phyloP scores from a whole-genome alignment of 2,888 invertebrate species.

The Phorcus lineatus region DNA sequence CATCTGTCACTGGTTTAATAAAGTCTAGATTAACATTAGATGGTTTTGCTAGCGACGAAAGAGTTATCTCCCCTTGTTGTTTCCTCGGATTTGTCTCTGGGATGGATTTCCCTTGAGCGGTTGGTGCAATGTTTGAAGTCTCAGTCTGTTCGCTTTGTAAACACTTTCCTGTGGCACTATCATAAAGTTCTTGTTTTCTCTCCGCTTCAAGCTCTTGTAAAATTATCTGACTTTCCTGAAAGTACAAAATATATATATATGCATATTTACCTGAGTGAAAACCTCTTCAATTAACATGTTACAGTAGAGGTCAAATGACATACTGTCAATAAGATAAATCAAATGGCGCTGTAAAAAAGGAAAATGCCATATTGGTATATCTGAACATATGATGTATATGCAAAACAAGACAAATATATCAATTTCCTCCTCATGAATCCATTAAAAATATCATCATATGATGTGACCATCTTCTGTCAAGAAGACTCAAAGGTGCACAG shows the following conservation, averaged over 20 bases:
- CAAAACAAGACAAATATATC: too few species aligned
- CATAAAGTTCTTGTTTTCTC: neutral
- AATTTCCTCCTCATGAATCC: too few species aligned
- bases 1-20: neutral
- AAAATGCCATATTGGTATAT: too few species aligned
- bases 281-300: too few species aligned
- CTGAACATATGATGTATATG: too few species aligned
- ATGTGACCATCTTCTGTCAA: too few species aligned
- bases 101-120: neutral
- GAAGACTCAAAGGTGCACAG: too few species aligned
- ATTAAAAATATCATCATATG: too few species aligned
- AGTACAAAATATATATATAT: neutral
- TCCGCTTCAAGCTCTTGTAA: constrained; percentile 22
- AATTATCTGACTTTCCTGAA: constrained; percentile 33
- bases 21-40: neutral
- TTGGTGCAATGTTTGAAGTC: neutral
- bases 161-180: neutral
- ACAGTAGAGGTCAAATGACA: too few species aligned
- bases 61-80: neutral
- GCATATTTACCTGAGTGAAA: too few species aligned
- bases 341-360: too few species aligned
- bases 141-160: neutral
- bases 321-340: too few species aligned
- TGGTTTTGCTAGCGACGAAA: neutral
- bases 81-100: neutral